Base-by-base conservation (phyloP, 1,140 invertebrate species). In the Ylistrum balloti region DNA sequence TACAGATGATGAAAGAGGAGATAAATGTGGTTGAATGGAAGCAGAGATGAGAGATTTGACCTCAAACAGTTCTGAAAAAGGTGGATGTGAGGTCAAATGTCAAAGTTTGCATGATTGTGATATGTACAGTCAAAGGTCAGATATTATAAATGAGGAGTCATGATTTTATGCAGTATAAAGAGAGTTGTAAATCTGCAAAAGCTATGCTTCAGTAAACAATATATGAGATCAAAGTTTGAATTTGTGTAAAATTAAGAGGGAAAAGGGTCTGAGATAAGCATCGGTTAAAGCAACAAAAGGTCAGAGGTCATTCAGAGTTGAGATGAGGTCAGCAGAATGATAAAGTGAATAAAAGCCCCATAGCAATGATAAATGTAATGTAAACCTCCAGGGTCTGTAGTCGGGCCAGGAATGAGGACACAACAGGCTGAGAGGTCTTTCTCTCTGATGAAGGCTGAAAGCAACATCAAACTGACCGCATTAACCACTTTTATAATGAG, bases 311-410 rank as follows among this genome's bases (percentile, higher is more conserved):
- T n/a, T n/a, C n/a, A 13, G 13, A 38, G 35, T 38, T 38, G 35
- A 38, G 45, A 15, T 20, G 45, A 56, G 45, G 15, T 56, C 45
- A 56, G 45, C 15, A 85, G 17, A 33, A 34, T 35, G 20, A 89
- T 17, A 86, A 38, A 34, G 11, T 33, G 38, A 85, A 35, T 34
- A 35, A 85, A 32, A 20, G 34, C 7, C 5, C 74, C 20, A 89
- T n/a, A 32, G 33, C 33, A 28, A 89, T 85, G 74, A 85, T 33
- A 56, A 56, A 90, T 32, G 45, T 45, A 86, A 35, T 32, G 89
- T 89, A 89, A 91, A 92, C 91, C 91, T 92, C 91, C 20, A 91
- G 87, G 15, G 89, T 85, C 13, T 91, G 91, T 32, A 92, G 88
- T 86, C 89, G 89, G 38, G 33, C 33, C 33, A 91, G 90, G 74